Conservation (phyloP, 2,888 invertebrate genomes). For the Graphium colonna region DNA sequence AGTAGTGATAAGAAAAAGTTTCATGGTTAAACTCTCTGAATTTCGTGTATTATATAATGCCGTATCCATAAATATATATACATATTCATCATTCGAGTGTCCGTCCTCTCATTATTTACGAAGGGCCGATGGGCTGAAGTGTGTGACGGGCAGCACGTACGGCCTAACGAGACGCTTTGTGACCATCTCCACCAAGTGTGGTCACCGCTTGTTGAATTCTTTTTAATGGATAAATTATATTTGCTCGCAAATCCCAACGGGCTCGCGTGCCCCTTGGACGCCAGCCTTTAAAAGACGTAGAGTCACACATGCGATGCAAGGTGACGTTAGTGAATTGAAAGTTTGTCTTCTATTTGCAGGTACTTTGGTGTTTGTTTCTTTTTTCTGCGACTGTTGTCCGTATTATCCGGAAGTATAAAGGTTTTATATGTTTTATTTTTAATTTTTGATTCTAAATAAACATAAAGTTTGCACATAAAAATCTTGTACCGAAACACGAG, state of each 20-base stretch:
- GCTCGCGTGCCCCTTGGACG: conserved; percentile 44
- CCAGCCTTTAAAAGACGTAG: conserved; percentile 63
- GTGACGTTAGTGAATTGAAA: conserved; percentile 36
- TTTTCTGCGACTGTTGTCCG: too few relatives aligned
- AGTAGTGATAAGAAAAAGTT: too few relatives aligned
- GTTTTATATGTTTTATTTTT: too few relatives aligned
- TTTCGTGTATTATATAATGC: conserved; percentile 28
- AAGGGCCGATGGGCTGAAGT: conserved; percentile 76
- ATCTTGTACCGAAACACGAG: too few relatives aligned
- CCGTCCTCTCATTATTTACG: conserved; percentile 75
- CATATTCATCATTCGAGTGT: conserved; percentile 48
- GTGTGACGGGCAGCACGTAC: conserved; percentile 78
- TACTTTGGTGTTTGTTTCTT: conserved; percentile 3
- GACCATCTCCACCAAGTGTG: conserved; percentile 71
- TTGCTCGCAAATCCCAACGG: conserved; percentile 57
- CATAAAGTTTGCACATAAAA: too few relatives aligned
- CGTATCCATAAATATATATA: conserved; percentile 42
- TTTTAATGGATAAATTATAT: conserved; percentile 78
- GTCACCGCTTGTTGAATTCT: conserved; percentile 72
- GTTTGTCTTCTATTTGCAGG: conserved; percentile 16
- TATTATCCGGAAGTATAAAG: too few relatives aligned
- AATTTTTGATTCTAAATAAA: too few relatives aligned
- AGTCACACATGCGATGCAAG: conserved; percentile 46
- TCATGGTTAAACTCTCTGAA: too few relatives aligned
- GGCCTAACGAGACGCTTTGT: conserved; percentile 79